Evolutionary conservation across 2,888 invertebrate species (phyloP), one percentile per base, ranked within the genome.

Genomic region (Lasioglossum zephyrum): DNA sequence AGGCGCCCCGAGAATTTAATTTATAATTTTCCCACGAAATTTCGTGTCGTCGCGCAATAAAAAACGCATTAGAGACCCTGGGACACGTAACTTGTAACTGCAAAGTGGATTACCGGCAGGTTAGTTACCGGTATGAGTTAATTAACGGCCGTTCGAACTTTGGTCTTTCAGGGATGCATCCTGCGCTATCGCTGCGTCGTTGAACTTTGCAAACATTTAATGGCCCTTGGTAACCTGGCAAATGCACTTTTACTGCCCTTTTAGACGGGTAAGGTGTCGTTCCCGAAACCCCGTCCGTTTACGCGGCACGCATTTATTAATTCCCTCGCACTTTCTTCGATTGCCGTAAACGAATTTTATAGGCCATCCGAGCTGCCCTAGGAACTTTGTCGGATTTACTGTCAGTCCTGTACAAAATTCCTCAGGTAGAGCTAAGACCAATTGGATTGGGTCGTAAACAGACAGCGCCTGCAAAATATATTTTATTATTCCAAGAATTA

Each of bases 91-190:
- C 80, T 82, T 77, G 86, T 63, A 86, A 87, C 88, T 88, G 82
- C 79, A 90, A 89, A 90, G 89, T 89, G 85, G 87, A 90, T 90
- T 90, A 90, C 83, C 73, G 77, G 85, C 80, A 81, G 85, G 83
- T 81, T 82, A 80, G 85, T 80, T 77, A 77, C 81, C 73, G 82
- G 89, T 82, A 82, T 82, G 88, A 82, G 88, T 90, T 90, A 90
- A 90, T 90, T 90, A 90, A 90, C 89, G 90, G 88, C 88, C 79
- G 90, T 89, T 90, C 89, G 89, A 90, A 90, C 88, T 90, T 90
- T 84, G 81, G 81, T 86, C 86, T 89, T 85, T 66, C 83, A 26
- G 72, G 73, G 82, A 79, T 81, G 84, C 81, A 85, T 84, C 82
- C 82, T 70, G 81, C 79, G 85, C 86, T 87, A 85, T 84, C 86